Evolutionary conservation across 2,113 vertebrate species (phyloP), one percentile per base, ranked within the genome.

Genomic region (Cacatua alba): DNA sequence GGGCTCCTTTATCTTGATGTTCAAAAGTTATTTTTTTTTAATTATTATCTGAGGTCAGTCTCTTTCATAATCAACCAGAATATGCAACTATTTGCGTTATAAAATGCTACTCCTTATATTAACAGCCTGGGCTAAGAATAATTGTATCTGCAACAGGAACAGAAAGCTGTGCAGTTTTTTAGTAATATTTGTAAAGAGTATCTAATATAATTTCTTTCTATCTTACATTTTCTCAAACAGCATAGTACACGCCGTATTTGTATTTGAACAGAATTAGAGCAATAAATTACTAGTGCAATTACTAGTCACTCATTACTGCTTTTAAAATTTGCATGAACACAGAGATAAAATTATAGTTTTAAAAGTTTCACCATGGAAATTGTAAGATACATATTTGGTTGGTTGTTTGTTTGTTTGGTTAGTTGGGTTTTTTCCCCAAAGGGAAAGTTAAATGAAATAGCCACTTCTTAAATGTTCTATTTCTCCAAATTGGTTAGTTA

Each of bases 221-320:
- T 83, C 35, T 93, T 90, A 55, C 4, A 8, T 91, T 43, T 87
- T 92, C 77, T 39, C 39, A 88, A 74, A 68, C 2, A 77, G 5
- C 8, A 53, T 23, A 60, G 6, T 20, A 76, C 37, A 77, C 1
- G 5, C 8, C 5, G 67, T 60, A 55, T 93, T 94, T 93, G 26
- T 90, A 70, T 95, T 87, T 86, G 25, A 96, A 94, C 20, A 79
- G 57, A 95, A 96, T 77, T 78, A 92, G 87, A 88, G 7, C 65
- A 87, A 76, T 91, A 94, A 31, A 46, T 96, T 79, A 69, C 29
- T 53, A 48, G 29, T 70, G 35, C 24, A 95, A 68, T 90, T 39
- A 59, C 13, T 79, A 19, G 29, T 75, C 59, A 90, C 14, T 96
- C 49, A 68, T 91, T 94, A 88, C 46, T 44, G 4, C 41, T 96